Evolutionary conservation across 2,113 vertebrate species (phyloP).

Genomic region (Nymphicus hollandicus): DNA sequence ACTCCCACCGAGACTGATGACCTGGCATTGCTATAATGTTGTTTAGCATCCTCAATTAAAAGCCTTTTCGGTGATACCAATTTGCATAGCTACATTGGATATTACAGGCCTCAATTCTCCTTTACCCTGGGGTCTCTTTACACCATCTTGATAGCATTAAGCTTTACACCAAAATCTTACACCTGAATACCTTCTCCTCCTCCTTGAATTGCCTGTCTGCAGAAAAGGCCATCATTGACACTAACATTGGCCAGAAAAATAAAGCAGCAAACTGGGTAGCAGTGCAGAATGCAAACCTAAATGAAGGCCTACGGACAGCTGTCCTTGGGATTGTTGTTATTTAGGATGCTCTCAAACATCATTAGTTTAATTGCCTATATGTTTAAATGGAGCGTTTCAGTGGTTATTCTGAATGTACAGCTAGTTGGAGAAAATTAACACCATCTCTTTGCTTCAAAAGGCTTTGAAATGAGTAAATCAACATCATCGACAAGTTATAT

Average conservation of each 20-base stretch:
- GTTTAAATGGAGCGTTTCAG: slow-evolving; percentile 54
- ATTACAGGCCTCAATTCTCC: background rate
- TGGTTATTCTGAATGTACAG: slow-evolving; percentile 40
- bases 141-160: fast-evolving
- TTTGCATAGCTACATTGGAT: background rate
- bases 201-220: background rate
- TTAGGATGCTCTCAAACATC: slow-evolving; percentile 62
- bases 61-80: background rate
- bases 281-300: background rate
- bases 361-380: slow-evolving; percentile 66
- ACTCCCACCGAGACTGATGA: background rate
- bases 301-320: slow-evolving; percentile 55
- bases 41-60: background rate
- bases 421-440: slow-evolving; percentile 65
- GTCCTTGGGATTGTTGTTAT: slow-evolving; percentile 38
- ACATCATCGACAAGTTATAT: slow-evolving; percentile 58
- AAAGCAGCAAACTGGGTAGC: background rate
- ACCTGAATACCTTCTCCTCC: background rate
- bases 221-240: background rate
- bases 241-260: background rate
- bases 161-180: background rate
- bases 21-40: background rate
- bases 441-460: slow-evolving; percentile 56
- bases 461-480: slow-evolving; percentile 55
- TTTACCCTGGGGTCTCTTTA: background rate